Percentiles rank a stretch among this genome's conserved stretches.
phyloP scores from a whole-genome alignment of 2,797 vertebrate genomes.

The Pseudochromis fuscus region DNA sequence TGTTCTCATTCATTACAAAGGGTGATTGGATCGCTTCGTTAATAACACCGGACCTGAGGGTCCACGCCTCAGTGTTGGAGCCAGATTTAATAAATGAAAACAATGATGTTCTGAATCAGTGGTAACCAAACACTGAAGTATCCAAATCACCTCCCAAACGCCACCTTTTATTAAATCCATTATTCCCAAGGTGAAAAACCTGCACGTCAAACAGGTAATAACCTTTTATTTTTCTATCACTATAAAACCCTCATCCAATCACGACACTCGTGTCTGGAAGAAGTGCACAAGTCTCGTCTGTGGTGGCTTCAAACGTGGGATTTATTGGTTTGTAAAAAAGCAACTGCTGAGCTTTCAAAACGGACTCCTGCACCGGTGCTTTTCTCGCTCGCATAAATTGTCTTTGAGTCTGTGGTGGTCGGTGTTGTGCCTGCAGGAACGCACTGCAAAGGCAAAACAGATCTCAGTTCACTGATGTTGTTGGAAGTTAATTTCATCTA shows the following conservation, averaged over 20 bases:
- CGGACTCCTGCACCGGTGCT: conserved; percentile 44
- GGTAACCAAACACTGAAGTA: not conserved
- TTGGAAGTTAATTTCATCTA: conserved; percentile 43
- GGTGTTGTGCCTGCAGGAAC: conserved; percentile 31
- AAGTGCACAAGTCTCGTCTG: conserved; percentile 31
- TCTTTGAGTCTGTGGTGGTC: conserved; percentile 37
- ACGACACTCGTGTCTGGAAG: conserved; percentile 25
- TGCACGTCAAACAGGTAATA: not conserved
- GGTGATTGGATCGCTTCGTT: conserved; percentile 53
- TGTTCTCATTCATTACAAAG: conserved; percentile 53
- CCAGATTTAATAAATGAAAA: conserved; percentile 46
- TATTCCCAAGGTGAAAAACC: not conserved
- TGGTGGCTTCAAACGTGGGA: conserved; percentile 45
- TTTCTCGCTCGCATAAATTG: conserved; percentile 43
- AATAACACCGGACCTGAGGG: conserved; percentile 38
- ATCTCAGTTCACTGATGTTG: conserved; percentile 35
- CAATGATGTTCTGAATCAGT: conserved; percentile 18
- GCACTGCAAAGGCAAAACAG: conserved; percentile 36
- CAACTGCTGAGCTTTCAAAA: conserved; percentile 63
- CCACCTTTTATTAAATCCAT: not conserved
- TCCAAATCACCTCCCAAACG: not conserved
- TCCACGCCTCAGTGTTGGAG: conserved; percentile 2
- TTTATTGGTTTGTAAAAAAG: conserved; percentile 59
- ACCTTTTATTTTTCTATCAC: not conserved
- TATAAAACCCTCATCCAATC: conserved; percentile 6